Evolutionary conservation across 2,888 invertebrate species (phyloP).

Genomic region (Isoperla grammatica): DNA sequence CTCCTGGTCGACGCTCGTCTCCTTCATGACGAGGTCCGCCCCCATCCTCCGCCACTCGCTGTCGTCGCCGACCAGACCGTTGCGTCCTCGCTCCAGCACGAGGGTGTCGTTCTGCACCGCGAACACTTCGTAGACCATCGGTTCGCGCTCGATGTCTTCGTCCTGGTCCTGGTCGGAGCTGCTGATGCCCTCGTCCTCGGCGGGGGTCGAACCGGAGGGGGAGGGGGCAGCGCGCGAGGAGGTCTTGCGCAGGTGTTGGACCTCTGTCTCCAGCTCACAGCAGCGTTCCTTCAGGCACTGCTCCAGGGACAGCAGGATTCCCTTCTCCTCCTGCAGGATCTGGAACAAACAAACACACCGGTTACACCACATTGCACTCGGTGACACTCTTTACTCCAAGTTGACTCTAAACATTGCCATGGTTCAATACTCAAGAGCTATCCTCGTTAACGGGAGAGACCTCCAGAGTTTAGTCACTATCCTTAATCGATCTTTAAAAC

Average conservation of each 20-base stretch:
- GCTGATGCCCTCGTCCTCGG: conserved; percentile 84
- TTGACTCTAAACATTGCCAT: too few species aligned
- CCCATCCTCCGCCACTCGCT: conserved; percentile 6
- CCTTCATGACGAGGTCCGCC: conserved; percentile 13
- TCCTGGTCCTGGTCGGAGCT: conserved; percentile 62
- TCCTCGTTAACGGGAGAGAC: too few species aligned
- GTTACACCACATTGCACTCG: too few species aligned
- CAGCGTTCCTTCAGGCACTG: conserved; percentile 70
- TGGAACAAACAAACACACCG: conserved; percentile 42
- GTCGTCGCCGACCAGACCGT: conserved; percentile 22
- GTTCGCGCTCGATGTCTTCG: conserved; percentile 51
- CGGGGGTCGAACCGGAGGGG: conserved; percentile 45
- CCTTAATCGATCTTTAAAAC: too few species aligned
- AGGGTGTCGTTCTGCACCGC: conserved; percentile 54
- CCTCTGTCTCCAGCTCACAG: conserved; percentile 67
- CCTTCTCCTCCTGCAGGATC: conserved; percentile 73
- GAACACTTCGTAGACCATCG: conserved; percentile 57
- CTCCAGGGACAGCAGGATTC: conserved; percentile 64
- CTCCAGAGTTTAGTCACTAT: too few species aligned
- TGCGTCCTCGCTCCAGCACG: conserved; percentile 41
- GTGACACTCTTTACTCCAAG: too few species aligned
- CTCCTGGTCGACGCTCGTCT: conserved; percentile 39
- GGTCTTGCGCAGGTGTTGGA: conserved; percentile 43
- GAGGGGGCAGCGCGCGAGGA: conserved; percentile 40
- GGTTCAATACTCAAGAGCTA: too few species aligned